Conservation (phyloP, 1,140 invertebrate species). For the Tetranychus urticae region DNA sequence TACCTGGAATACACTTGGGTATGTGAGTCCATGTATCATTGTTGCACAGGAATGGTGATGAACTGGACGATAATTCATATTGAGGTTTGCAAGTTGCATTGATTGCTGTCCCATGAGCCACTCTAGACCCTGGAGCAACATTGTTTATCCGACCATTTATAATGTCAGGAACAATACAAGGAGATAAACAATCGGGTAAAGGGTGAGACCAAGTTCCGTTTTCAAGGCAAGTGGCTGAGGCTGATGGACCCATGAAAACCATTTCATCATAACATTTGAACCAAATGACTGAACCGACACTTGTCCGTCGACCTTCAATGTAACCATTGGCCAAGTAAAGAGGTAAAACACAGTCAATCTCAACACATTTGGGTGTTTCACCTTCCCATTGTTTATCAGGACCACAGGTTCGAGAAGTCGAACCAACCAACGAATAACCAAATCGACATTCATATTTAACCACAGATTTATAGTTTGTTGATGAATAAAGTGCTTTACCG, state of each 20-base stretch:
- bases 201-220: conserved; percentile 82
- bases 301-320: conserved; percentile 72
- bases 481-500: conserved; percentile 68
- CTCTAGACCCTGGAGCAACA: conserved; percentile 26
- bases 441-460: conserved; percentile 80
- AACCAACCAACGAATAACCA: conserved; percentile 66
- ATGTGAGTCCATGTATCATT: conserved; percentile 90
- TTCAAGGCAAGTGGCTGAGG: conserved; percentile 63
- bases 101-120: conserved; percentile 60
- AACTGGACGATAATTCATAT: conserved; percentile 57
- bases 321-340: conserved; percentile 78
- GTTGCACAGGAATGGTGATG: conserved; percentile 51
- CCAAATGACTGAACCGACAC: conserved; percentile 65
- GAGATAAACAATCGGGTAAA: conserved; percentile 64
- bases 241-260: conserved; percentile 57
- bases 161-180: conserved; percentile 69
- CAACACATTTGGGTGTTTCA: conserved; percentile 50
- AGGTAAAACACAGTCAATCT: conserved; percentile 80
- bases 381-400: conserved; percentile 77
- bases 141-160: conserved; percentile 43
- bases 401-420: conserved; percentile 55
- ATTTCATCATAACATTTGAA: conserved; percentile 81
- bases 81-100: conserved; percentile 59
- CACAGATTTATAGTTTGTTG: conserved; percentile 76
- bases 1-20: conserved; percentile 62